phyloP scores from a whole-genome alignment of 2,113 vertebrate species.

The Sebastes fasciatus region DNA sequence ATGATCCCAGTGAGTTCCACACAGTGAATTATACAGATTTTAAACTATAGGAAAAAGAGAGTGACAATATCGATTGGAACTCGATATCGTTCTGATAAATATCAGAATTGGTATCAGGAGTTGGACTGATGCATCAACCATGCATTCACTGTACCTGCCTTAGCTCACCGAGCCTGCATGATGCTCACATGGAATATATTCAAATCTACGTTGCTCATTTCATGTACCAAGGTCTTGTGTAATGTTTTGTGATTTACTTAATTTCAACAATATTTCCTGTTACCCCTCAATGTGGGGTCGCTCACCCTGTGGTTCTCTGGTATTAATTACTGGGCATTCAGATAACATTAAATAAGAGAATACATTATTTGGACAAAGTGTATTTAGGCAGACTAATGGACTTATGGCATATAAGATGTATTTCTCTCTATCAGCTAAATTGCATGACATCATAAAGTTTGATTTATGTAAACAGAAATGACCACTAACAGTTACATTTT shows the following conservation, averaged over 20 bases:
- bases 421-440: too few relatives aligned
- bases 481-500: too few relatives aligned
- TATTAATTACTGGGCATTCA: background rate
- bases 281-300: background rate
- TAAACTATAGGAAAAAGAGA: background rate
- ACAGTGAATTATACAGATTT: background rate
- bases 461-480: too few relatives aligned
- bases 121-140: background rate
- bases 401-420: too few relatives aligned
- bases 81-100: too few relatives aligned
- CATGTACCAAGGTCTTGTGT: too few relatives aligned
- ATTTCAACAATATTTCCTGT: background rate
- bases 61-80: background rate
- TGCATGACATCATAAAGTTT: too few relatives aligned
- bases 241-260: background rate
- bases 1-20: background rate
- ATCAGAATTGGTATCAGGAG: too few relatives aligned
- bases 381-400: too few relatives aligned
- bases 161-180: background rate
- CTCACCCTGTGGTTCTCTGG: background rate
- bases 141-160: background rate
- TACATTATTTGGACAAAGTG: too few relatives aligned
- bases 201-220: background rate
- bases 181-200: background rate
- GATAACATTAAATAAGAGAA: background rate